These are phyloP conservation scores for Eupithecia subfuscata DNA, from an alignment of 2,888 invertebrate genomes.

Conservation along the genomic window DNA sequence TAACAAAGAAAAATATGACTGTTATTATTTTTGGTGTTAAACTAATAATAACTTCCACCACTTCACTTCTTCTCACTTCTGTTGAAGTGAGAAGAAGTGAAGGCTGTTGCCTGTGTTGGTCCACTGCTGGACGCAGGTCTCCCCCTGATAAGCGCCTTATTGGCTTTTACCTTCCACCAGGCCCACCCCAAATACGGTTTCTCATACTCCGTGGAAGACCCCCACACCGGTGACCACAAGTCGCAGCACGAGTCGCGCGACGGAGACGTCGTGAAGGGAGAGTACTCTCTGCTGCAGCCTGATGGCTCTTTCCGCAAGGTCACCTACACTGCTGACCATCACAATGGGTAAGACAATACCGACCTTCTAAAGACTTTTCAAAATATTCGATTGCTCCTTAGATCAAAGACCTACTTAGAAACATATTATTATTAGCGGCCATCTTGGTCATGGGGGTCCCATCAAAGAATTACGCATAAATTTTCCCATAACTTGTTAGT, in stretches of 20 bases:
- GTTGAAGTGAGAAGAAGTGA: too few species aligned
- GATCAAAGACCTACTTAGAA: background rate
- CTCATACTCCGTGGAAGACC: conserved; percentile 85
- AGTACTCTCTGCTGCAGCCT: conserved; percentile 83
- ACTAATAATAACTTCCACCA: conserved; percentile 42
- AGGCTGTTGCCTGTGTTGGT: too few species aligned
- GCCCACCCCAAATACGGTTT: conserved; percentile 81
- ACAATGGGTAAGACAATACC: conserved; percentile 76
- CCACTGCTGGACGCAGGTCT: too few species aligned
- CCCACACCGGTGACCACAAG: conserved; percentile 85
- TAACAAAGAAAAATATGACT: background rate
- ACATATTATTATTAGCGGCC: background rate
- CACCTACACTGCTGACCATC: conserved; percentile 84
- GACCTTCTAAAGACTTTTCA: background rate
- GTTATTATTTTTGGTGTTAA: background rate
- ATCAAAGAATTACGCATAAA: background rate
- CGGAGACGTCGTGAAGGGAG: conserved; percentile 84
- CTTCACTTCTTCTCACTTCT: too few species aligned
- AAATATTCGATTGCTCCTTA: background rate
- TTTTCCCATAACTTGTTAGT: background rate
- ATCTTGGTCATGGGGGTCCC: background rate
- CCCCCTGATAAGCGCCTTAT: too few species aligned
- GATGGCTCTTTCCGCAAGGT: conserved; percentile 85
- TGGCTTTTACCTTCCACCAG: conserved; percentile 56
- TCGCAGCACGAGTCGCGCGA: conserved; percentile 83